These are phyloP conservation scores for Melanchra persicariae DNA, from an alignment of 2,888 invertebrate species.

Conservation along the genomic window DNA sequence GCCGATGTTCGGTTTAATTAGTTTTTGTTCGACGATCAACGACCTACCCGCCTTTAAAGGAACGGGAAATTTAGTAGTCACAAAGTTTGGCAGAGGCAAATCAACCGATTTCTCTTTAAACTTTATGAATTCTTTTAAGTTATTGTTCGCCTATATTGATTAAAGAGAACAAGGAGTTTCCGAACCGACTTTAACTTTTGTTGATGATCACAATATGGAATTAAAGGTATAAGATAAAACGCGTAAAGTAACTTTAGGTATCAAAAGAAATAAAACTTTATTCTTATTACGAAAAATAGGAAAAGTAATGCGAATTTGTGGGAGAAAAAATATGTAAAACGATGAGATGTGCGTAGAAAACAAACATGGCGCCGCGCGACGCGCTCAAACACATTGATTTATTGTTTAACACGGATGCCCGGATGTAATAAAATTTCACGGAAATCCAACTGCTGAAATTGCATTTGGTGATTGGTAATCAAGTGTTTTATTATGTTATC, in stretches of 20 bases:
- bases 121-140: conserved; percentile 43
- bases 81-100: conserved; percentile 51
- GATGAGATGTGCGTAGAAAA: conserved; percentile 63
- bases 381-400: conserved; percentile 69
- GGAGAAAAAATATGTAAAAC: conserved; percentile 55
- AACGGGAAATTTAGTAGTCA: conserved; percentile 69
- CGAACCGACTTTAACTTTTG: conserved; percentile 28
- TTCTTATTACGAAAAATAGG: conserved; percentile 36
- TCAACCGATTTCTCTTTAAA: conserved; percentile 56
- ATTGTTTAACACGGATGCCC: conserved; percentile 68
- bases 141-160: conserved; percentile 43
- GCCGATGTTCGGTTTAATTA: conserved; percentile 87
- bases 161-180: conserved; percentile 33
- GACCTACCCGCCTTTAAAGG: conserved; percentile 73
- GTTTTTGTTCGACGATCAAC: conserved; percentile 82
- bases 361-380: conserved; percentile 63
- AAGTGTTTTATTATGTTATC: conserved; percentile 51
- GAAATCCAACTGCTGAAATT: conserved; percentile 61
- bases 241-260: neutral
- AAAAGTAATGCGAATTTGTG: conserved; percentile 37
- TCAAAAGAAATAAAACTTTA: conserved; percentile 25
- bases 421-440: conserved; percentile 68
- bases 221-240: conserved; percentile 18
- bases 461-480: conserved; percentile 65
- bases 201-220: conserved; percentile 10